Conservation (phyloP, 2,113 vertebrate genomes). For the Cichladusa arquata region DNA sequence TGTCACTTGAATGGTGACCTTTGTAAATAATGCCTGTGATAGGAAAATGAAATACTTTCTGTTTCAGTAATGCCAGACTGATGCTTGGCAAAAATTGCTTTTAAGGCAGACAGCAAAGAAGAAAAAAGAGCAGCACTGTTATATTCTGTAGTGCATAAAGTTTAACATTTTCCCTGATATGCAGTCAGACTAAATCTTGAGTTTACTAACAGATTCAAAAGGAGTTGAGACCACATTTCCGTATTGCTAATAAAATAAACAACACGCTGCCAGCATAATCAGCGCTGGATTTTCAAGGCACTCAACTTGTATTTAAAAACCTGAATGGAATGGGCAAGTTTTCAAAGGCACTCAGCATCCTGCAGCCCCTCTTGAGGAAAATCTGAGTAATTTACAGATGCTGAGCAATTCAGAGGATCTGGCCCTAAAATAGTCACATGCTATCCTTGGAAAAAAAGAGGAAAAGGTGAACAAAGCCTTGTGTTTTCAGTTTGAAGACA, state of each 20-base stretch:
- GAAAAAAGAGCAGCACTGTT: neutral
- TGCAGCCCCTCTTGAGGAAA: neutral
- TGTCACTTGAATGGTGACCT: neutral
- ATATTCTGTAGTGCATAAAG: neutral
- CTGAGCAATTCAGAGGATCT: neutral
- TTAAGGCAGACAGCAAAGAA: neutral
- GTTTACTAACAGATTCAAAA: slow-evolving; percentile 19
- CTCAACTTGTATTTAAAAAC: neutral
- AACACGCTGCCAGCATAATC: neutral
- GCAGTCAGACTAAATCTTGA: slow-evolving; percentile 1
- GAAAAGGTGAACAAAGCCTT: neutral
- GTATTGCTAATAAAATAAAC: neutral
- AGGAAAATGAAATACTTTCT: slow-evolving; percentile 23
- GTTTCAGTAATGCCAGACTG: neutral
- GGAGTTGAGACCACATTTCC: neutral
- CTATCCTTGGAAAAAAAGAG: neutral
- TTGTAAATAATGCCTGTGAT: neutral
- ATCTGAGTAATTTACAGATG: rapidly evolving
- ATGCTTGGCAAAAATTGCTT: neutral
- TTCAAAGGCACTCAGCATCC: neutral
- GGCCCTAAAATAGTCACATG: neutral
- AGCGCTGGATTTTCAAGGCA: neutral
- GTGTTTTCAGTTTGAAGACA: neutral
- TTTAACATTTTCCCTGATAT: neutral
- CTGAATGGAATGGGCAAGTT: neutral